Conservation (phyloP, 2,797 vertebrate species). For the Nyctibius grandis region DNA sequence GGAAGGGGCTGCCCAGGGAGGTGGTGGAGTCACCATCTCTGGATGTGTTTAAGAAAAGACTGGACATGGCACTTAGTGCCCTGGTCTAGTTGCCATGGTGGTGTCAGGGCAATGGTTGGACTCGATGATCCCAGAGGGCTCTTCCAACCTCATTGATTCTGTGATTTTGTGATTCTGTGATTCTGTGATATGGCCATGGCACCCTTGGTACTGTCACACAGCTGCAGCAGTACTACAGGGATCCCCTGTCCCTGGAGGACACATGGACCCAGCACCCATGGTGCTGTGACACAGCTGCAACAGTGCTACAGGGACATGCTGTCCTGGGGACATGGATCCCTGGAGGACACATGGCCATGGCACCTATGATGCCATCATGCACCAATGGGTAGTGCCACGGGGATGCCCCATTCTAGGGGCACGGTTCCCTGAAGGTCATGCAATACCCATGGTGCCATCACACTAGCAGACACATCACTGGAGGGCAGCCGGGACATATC, state of each 20-base stretch:
- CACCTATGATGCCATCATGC: neutral
- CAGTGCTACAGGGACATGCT: neutral
- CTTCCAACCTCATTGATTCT: too few species aligned
- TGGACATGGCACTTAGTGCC: too few species aligned
- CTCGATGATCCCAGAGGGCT: too few species aligned
- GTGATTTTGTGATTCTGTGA: too few species aligned
- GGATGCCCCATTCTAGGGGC: neutral
- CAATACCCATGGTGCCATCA: neutral
- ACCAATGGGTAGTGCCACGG: neutral
- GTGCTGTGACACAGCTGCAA: neutral
- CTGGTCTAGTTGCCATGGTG: too few species aligned
- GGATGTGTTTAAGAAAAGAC: too few species aligned
- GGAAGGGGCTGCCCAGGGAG: too few species aligned
- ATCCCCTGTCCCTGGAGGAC: neutral
- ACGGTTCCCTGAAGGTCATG: accelerated
- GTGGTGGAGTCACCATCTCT: too few species aligned
- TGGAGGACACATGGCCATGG: neutral
- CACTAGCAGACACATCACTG: neutral
- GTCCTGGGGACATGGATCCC: neutral
- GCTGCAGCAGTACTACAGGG: neutral
- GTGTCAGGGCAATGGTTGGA: too few species aligned
- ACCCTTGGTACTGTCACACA: neutral
- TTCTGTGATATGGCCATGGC: too few species aligned
- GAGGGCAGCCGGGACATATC: neutral
- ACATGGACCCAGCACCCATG: neutral